Base-by-base conservation (phyloP, 2,888 invertebrate species). In the Smittia aterrima region DNA sequence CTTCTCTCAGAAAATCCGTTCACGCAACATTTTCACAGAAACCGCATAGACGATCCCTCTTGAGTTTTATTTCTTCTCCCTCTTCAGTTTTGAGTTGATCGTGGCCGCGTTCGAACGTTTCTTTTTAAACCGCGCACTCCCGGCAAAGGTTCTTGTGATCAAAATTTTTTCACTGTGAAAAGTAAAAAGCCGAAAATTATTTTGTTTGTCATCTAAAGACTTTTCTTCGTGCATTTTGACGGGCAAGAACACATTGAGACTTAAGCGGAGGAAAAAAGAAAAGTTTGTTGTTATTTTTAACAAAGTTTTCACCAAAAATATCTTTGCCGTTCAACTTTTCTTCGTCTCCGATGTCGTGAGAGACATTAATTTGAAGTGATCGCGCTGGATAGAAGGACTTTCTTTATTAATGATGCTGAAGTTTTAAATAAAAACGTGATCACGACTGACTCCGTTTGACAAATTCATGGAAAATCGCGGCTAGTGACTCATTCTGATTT, bases 21-120 rank as follows among this genome's bases (percentile, higher is more conserved):
- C n/a, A 4, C 7, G 18, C n/a, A 58, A 58, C 25, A 47, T 47
- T 47, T 47, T 47, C 47, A 47, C 11, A 2, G 47, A 47, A 47
- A 47, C 11, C 47, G 47, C 47, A 2, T 2, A 47, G 64, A 27
- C 64, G 64, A 64, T 64, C 64, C 64, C 64, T 64, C 16, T 13
- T n/a, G 9, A 25, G 9, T 22, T 58, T 58, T 3, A 47, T 38
- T 38, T 38, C n/a, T 58, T 58, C 58, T 18, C 24, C 66, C n/a
- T 16, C 27, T 41, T 70, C 70, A 70, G 70, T 70, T 54, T 53
- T 22, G 70, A 70, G 70, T 70, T 27, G 70, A 70, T 70, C 70
- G 70, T 20, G 70, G 53, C 41, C 54, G 70, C 27, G 70, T 70
- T 70, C 25, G 53, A 70, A 70, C 27, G 70, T 27, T 47, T 66